Percentiles rank a stretch among this genome's conserved stretches.
Conservation (phyloP, 2,888 invertebrate species). For the Philereme transversata region DNA sequence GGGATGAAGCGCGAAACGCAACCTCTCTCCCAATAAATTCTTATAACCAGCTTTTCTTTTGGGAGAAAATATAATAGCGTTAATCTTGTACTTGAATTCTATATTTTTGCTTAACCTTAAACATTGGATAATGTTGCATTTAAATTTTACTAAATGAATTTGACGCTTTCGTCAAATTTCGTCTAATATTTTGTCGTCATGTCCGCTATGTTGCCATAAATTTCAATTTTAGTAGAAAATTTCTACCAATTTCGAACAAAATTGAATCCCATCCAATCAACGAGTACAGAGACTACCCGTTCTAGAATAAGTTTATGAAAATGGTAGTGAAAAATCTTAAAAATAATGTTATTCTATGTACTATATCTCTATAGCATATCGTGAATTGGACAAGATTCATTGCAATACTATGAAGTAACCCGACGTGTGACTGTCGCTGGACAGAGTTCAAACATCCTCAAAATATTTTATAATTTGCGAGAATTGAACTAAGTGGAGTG, state of each 20-base stretch:
- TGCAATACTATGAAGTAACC: conserved; percentile 31
- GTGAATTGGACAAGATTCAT: conserved; percentile 22
- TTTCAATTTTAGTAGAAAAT: conserved; percentile 29
- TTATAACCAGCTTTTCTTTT: neutral
- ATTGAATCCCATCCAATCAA: conserved; percentile 27
- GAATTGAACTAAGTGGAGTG: conserved; percentile 41
- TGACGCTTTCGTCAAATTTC: conserved; percentile 41
- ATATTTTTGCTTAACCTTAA: conserved; percentile 70
- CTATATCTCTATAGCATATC: conserved; percentile 32
- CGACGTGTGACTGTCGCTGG: conserved; percentile 46
- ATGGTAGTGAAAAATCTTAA: conserved; percentile 36
- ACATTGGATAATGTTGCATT: conserved; percentile 70
- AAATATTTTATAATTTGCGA: conserved; percentile 29
- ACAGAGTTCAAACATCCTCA: conserved; percentile 36
- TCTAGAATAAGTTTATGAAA: conserved; percentile 32
- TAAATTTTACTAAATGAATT: conserved; percentile 39
- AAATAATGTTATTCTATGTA: conserved; percentile 36
- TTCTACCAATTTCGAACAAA: conserved; percentile 18
- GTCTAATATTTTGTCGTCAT: conserved; percentile 44
- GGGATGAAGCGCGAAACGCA: too few species aligned
- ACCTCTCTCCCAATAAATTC: too few species aligned
- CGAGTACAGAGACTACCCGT: conserved; percentile 28
- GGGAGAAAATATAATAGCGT: conserved; percentile 37
- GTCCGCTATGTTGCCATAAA: conserved; percentile 41
- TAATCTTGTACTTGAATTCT: conserved; percentile 63